Base-by-base conservation (phyloP, 2,888 invertebrate genomes). In the Mythimna impura region DNA sequence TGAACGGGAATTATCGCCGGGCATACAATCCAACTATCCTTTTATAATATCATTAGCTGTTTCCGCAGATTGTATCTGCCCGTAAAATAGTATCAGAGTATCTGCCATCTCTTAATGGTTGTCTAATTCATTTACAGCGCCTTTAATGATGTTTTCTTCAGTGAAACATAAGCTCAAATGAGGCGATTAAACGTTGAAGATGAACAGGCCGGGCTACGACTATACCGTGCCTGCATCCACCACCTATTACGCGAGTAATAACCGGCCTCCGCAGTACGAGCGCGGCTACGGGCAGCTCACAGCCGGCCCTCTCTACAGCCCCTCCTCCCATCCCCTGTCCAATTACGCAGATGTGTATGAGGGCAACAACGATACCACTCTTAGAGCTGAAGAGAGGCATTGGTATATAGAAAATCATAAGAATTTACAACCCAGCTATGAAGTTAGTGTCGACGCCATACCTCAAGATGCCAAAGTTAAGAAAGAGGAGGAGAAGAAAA, bases 401-500 rank as follows among this genome's bases (percentile, higher is more conserved):
- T 96, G 96, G 96, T 96, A 96, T 79, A 94, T 96, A 94, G 96
- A 96, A 83, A 96, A 96, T 78, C 96, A 96, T 84, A 96, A 96
- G 86, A 96, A 92, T 81, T 85, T 96, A 83, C 95, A 96, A 85
- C 92, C 94, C 0, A 94, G 81, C 84, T 95, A 93, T 87, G 94
- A 93, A 74, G 88, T 92, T 75, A 94, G 89, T 77, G 73, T 73
- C 7, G 96, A 96, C 71, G 87, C 90, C 80, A 86, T 94, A 82
- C 91, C 94, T 87, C 95, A 95, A 90, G 96, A 96, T 90, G 94
- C 91, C 90, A 96, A 96, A 93, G 91, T 93, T 93, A 96, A 94
- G 87, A 96, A 95, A 87, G 95, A 94, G 86, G 96, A 94, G 78
- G 96, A 95, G 90, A 96, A 94, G 90, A 96, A 94, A 91, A 91